These are phyloP conservation scores for Anneissia japonica DNA, from an alignment of 35 echinoderm and acorn worm species.

Conservation along the genomic window DNA sequence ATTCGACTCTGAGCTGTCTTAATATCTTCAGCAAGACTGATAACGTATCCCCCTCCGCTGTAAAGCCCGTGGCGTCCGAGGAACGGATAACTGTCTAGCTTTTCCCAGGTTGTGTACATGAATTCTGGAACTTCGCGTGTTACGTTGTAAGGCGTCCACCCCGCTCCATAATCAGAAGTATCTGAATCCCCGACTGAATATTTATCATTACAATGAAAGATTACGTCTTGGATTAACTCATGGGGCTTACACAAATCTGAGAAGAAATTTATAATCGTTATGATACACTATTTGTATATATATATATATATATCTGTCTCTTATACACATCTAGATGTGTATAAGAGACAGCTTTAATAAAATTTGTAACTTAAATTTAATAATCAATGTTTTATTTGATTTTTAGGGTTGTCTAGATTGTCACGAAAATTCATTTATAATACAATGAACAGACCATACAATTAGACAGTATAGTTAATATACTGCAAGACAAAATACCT, in stretches of 20 bases:
- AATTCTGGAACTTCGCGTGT: constrained; percentile 40
- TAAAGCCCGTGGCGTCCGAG: constrained; percentile 73
- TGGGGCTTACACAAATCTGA: constrained; percentile 47
- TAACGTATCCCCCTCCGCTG: constrained; percentile 72
- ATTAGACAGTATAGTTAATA: no score
- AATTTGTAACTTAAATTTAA: no score
- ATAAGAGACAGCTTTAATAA: no score
- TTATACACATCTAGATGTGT: no score
- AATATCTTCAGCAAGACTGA: constrained; percentile 13
- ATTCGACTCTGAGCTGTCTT: neutral
- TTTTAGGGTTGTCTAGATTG: no score
- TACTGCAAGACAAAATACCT: no score
- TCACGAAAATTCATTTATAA: no score
- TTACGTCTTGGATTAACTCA: constrained; percentile 12
- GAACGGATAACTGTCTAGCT: constrained; percentile 68
- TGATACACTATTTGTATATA: no score
- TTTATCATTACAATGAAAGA: constrained; percentile 40
- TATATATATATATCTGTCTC: no score
- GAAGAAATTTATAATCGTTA: no score
- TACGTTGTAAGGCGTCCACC: constrained; percentile 55
- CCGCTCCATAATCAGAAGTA: constrained; percentile 29
- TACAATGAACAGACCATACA: no score
- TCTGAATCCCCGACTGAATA: constrained; percentile 49
- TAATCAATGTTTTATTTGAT: no score
- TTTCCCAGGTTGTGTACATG: constrained; percentile 40